Conservation (phyloP, 2,888 invertebrate genomes). For the Acanthococcus lagerstroemiae region DNA sequence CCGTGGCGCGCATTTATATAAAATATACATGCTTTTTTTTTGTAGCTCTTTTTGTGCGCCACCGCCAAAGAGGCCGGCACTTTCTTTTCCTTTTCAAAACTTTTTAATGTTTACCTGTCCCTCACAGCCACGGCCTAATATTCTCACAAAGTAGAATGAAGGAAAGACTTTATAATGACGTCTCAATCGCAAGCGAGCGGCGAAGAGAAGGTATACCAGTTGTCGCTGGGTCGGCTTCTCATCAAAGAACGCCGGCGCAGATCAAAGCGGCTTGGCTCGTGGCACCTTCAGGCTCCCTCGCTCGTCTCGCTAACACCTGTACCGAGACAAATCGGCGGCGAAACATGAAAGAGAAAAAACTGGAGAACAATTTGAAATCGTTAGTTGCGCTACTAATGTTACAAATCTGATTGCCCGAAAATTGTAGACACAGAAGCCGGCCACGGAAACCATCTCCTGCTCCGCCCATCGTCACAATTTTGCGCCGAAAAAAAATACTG, state of each 20-base stretch:
- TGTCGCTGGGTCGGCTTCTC: conserved; percentile 23
- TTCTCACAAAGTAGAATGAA: conserved; percentile 28
- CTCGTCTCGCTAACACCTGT: conserved; percentile 30
- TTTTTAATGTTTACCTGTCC: conserved; percentile 31
- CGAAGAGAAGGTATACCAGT: conserved; percentile 18
- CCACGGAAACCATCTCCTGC: neutral
- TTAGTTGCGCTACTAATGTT: conserved; percentile 30
- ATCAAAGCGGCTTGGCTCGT: conserved; percentile 35
- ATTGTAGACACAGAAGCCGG: conserved; percentile 25
- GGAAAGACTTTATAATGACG: conserved; percentile 23
- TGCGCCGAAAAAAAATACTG: neutral
- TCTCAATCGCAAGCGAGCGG: conserved; percentile 25
- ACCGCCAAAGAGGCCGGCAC: conserved; percentile 31
- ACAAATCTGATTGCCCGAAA: conserved; percentile 25
- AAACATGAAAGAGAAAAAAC: conserved; percentile 17
- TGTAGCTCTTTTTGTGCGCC: conserved; percentile 6
- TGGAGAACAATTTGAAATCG: conserved; percentile 22
- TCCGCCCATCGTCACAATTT: neutral
- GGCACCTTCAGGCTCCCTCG: conserved; percentile 31
- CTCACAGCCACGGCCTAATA: conserved; percentile 30
- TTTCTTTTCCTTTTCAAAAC: conserved; percentile 30
- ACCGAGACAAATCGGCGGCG: conserved; percentile 30
- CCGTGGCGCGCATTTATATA: no score
- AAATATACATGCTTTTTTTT: no score
- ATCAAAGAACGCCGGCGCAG: conserved; percentile 32